Evolutionary conservation across 2,888 invertebrate species (phyloP).

Genomic region (Helicoverpa assulta): DNA sequence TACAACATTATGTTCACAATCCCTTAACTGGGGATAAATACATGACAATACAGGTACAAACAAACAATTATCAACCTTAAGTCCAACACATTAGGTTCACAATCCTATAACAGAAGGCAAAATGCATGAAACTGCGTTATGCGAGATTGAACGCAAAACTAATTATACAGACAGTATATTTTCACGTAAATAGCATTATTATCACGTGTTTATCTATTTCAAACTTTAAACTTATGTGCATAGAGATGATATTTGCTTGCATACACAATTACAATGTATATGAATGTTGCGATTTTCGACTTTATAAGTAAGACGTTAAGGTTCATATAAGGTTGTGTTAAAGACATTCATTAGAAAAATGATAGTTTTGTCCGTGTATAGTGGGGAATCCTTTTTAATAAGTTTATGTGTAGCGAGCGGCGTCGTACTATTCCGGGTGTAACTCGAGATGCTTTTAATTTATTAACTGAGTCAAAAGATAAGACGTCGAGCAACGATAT

Average conservation of each 20-base stretch:
- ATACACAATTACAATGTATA: neutral
- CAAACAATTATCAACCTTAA: constrained; percentile 15
- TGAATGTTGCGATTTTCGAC: neutral
- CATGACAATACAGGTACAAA: constrained; percentile 5
- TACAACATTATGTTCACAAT: constrained; percentile 10
- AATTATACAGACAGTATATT: constrained; percentile 53
- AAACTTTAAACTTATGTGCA: neutral
- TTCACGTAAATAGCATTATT: constrained; percentile 52
- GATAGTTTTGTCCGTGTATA: constrained; percentile 27
- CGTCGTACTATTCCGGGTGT: constrained; percentile 39
- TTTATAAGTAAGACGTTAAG: accelerated
- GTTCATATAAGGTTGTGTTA: neutral
- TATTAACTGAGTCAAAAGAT: constrained; percentile 33
- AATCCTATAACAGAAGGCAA: constrained; percentile 1
- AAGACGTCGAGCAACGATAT: neutral
- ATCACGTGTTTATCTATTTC: constrained; percentile 1
- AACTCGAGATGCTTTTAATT: constrained; percentile 42
- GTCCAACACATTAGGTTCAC: neutral
- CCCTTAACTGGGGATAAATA: constrained; percentile 8
- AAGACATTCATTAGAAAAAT: constrained; percentile 34
- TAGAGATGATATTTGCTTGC: constrained; percentile 32
- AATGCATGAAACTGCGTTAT: constrained; percentile 33
- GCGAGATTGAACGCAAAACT: constrained; percentile 57
- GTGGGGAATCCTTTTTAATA: constrained; percentile 48
- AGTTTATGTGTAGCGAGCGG: constrained; percentile 43